Evolutionary conservation across 64 coral and sea anemone species (phyloP).

Genomic region (Dendrophyllia cribrosa): DNA sequence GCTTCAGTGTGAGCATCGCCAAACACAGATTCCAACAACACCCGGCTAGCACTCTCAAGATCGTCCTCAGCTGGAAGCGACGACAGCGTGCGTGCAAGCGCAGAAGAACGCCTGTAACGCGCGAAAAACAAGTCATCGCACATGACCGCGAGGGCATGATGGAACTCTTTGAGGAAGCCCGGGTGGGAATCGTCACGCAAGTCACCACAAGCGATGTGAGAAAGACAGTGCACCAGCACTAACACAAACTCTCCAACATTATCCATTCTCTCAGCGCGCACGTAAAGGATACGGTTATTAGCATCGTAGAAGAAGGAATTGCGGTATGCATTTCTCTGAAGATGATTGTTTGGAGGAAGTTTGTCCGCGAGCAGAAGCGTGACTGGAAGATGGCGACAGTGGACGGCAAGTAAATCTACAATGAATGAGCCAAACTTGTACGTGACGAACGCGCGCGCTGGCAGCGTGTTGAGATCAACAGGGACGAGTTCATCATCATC

Average conservation of each 20-base stretch:
- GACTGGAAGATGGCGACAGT: slow-evolving; percentile 93
- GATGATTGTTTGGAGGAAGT: slow-evolving; percentile 83
- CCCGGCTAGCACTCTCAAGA: slow-evolving; percentile 68
- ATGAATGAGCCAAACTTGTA: slow-evolving; percentile 99
- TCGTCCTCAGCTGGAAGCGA: slow-evolving; percentile 64
- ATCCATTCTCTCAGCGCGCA: slow-evolving; percentile 87
- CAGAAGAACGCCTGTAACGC: slow-evolving; percentile 91
- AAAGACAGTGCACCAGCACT: slow-evolving; percentile 92
- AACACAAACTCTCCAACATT: slow-evolving; percentile 97
- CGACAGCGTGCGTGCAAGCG: slow-evolving; percentile 68
- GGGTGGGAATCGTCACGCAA: slow-evolving; percentile 96
- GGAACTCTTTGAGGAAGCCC: slow-evolving; percentile 95
- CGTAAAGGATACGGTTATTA: slow-evolving; percentile 92
- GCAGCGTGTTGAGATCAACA: slow-evolving; percentile 89
- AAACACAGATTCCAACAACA: slow-evolving; percentile 82
- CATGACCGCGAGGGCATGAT: slow-evolving; percentile 87
- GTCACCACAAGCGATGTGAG: slow-evolving; percentile 89
- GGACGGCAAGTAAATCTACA: slow-evolving; percentile 87
- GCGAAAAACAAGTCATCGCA: slow-evolving; percentile 99
- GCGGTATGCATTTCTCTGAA: slow-evolving; percentile 91
- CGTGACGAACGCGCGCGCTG: slow-evolving; percentile 82
- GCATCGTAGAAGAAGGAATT: slow-evolving; percentile 98
- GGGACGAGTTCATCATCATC: slow-evolving; percentile 93
- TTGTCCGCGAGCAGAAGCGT: slow-evolving; percentile 92
- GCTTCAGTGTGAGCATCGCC: slow-evolving; percentile 80